phyloP scores from a whole-genome alignment of 2,113 vertebrate species.

The Phylloscopus trochilus region DNA sequence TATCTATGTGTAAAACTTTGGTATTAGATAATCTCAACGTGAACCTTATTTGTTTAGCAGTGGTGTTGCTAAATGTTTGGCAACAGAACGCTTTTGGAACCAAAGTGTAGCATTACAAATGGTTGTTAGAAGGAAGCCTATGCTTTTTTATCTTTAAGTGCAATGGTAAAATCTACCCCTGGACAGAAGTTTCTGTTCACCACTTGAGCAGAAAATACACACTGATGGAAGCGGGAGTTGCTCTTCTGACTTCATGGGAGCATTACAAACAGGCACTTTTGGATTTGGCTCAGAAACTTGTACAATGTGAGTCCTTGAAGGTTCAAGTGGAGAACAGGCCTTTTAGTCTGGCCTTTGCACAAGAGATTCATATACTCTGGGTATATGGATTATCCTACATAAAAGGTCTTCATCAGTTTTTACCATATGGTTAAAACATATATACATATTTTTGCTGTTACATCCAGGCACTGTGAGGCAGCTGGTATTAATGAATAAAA shows the following conservation, averaged over 20 bases:
- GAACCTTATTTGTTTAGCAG: not conserved
- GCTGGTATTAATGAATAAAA: constrained; percentile 76
- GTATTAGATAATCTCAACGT: not conserved
- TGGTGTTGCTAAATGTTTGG: not conserved
- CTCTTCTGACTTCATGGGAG: not conserved
- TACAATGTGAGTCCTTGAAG: not conserved
- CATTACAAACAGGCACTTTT: not conserved
- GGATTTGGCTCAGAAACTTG: not conserved
- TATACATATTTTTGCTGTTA: constrained; percentile 66
- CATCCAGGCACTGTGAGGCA: constrained; percentile 67
- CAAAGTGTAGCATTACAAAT: not conserved
- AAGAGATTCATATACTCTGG: not conserved
- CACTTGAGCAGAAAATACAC: not conserved
- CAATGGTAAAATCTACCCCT: not conserved
- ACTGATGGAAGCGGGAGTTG: not conserved
- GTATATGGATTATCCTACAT: constrained; percentile 51
- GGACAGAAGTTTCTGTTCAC: not conserved
- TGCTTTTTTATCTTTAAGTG: not conserved
- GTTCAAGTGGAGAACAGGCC: not conserved
- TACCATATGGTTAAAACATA: constrained; percentile 67
- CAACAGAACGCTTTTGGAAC: not conserved
- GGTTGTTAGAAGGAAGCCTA: not conserved
- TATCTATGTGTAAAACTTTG: not conserved
- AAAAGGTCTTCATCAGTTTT: constrained; percentile 64
- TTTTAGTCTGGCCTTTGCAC: not conserved